Conservation (phyloP, 2,113 vertebrate genomes). For the Ptilorrhoa leucosticta region DNA sequence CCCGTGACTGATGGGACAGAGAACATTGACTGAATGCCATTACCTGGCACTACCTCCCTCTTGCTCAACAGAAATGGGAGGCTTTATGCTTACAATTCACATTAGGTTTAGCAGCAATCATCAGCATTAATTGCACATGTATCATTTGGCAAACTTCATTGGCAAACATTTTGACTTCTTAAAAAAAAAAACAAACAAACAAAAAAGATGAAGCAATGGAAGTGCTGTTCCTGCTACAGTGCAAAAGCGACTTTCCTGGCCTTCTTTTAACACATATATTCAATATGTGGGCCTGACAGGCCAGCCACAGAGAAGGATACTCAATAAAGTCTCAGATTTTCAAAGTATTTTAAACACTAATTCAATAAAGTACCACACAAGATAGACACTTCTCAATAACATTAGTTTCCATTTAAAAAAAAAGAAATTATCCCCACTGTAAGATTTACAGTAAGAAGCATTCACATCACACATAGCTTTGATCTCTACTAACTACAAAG, state of each 20-base stretch:
- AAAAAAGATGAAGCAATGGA: not conserved
- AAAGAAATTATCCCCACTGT: not conserved
- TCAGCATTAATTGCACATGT: not conserved
- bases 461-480: not conserved
- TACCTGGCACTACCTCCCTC: not conserved
- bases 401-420: not conserved
- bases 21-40: not conserved
- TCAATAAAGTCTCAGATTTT: not conserved
- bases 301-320: not conserved
- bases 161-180: too few species aligned
- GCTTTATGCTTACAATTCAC: not conserved
- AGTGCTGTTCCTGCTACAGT: not conserved
- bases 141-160: not conserved
- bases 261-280: not conserved
- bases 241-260: not conserved
- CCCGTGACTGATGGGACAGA: not conserved
- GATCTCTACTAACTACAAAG: not conserved
- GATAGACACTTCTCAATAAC: not conserved
- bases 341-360: not conserved
- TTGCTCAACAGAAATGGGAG: not conserved
- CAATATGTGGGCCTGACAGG: not conserved
- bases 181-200: not conserved
- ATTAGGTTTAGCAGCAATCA: not conserved
- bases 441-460: not conserved
- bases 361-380: not conserved